Evolutionary conservation across 1,140 invertebrate genomes (phyloP).

Genomic region (Pogonomyrmex californicus): DNA sequence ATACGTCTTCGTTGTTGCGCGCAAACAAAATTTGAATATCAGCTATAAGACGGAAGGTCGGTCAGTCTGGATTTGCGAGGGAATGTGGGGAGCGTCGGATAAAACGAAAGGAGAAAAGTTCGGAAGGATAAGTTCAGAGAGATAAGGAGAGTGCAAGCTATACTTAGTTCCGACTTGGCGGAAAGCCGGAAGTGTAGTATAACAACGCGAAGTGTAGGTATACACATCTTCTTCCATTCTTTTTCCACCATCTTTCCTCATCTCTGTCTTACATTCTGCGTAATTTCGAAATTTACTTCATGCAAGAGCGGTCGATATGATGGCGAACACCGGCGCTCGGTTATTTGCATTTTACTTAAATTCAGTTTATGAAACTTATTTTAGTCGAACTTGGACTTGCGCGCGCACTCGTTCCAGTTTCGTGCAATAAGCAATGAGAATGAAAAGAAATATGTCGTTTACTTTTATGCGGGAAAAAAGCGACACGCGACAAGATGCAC

Average conservation of each 20-base stretch:
- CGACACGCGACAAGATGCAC: neutral
- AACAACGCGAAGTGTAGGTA: neutral
- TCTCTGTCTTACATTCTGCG: neutral
- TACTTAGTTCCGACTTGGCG: neutral
- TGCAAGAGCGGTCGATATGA: neutral
- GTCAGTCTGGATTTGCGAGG: constrained; percentile 44
- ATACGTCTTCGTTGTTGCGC: constrained; percentile 13
- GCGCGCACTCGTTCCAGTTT: neutral
- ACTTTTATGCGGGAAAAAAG: constrained; percentile 2
- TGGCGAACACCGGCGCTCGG: neutral
- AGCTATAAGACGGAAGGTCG: constrained; percentile 5
- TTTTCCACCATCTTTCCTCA: neutral
- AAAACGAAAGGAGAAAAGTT: neutral
- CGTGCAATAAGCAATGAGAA: neutral
- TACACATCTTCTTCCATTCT: neutral
- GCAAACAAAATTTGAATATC: constrained; percentile 69
- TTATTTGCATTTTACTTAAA: neutral
- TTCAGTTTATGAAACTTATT: neutral
- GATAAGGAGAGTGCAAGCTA: constrained; percentile 31
- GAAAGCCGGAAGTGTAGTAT: constrained; percentile 24
- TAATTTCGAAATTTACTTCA: constrained; percentile 27
- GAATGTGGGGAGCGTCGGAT: neutral
- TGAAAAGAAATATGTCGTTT: neutral
- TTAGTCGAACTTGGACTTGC: neutral
- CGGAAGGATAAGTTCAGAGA: neutral